These are phyloP conservation scores for Enteromius unitaeniatus DNA, from an alignment of 2,797 vertebrate genomes.

Conservation along the genomic window DNA sequence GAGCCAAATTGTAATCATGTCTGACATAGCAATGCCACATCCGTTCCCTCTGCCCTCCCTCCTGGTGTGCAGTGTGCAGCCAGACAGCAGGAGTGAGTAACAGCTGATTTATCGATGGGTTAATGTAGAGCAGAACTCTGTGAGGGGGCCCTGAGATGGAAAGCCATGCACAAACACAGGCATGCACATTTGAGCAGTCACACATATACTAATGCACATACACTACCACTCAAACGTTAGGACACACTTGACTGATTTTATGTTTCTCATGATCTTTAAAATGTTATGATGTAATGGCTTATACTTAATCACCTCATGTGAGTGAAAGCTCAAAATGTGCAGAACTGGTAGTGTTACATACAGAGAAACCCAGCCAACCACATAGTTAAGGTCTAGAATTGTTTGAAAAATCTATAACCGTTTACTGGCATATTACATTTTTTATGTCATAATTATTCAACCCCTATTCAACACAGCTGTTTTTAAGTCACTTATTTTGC, in stretches of 20 bases:
- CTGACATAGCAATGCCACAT: conserved; percentile 32
- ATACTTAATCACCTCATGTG: not conserved
- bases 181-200: conserved; percentile 1
- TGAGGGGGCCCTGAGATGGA: not conserved
- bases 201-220: conserved; percentile 25
- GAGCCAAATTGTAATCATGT: not conserved
- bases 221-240: not conserved
- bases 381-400: not conserved
- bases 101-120: conserved; percentile 42
- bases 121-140: conserved; percentile 41
- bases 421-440: not conserved
- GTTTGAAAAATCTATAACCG: not conserved
- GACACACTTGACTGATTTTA: conserved; percentile 16
- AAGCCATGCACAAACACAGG: conserved; percentile 20
- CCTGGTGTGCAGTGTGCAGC: conserved; percentile 12
- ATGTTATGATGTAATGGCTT: conserved; percentile 8
- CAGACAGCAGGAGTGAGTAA: conserved; percentile 17
- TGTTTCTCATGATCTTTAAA: conserved; percentile 26
- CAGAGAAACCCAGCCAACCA: not conserved
- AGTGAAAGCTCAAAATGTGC: not conserved
- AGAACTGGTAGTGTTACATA: not conserved
- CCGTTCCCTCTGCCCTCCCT: not conserved
- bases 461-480: not conserved
- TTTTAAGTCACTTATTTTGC: not conserved
- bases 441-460: not conserved